Conservation (phyloP, 1,140 invertebrate genomes). For the Popillia japonica region DNA sequence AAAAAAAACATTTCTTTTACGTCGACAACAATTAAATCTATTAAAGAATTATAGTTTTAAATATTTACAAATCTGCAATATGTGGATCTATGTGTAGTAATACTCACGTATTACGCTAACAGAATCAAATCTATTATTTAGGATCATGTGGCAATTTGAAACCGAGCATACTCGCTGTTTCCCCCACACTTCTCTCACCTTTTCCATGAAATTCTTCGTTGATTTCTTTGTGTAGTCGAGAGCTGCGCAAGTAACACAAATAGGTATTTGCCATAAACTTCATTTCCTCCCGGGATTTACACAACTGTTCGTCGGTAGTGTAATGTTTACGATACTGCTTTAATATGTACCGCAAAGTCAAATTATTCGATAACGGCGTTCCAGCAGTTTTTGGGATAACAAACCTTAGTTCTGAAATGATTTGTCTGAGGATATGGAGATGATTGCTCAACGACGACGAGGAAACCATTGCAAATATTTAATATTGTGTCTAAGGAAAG, state of each 20-base stretch:
- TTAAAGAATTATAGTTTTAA: neutral
- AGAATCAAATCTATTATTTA: slow-evolving; percentile 61
- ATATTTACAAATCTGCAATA: neutral
- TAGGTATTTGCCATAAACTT: slow-evolving; percentile 75
- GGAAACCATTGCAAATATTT: slow-evolving; percentile 18
- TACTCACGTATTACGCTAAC: neutral
- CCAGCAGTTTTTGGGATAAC: slow-evolving; percentile 60
- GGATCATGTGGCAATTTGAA: slow-evolving; percentile 86
- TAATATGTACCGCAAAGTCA: slow-evolving; percentile 72
- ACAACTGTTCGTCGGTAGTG: slow-evolving; percentile 80
- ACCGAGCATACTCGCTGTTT: slow-evolving; percentile 83
- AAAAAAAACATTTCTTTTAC: too few relatives aligned
- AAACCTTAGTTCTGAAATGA: slow-evolving; percentile 69
- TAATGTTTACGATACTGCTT: slow-evolving; percentile 75
- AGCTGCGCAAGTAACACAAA: slow-evolving; percentile 75
- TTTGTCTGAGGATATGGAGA: slow-evolving; percentile 62
- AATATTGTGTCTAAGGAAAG: slow-evolving; percentile 33
- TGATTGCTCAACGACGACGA: too few relatives aligned
- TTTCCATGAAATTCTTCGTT: slow-evolving; percentile 74
- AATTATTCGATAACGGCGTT: slow-evolving; percentile 64
- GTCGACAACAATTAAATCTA: neutral
- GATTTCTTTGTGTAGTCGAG: slow-evolving; percentile 74
- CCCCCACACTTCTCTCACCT: slow-evolving; percentile 77
- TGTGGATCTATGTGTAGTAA: neutral
- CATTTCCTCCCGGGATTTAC: slow-evolving; percentile 82